Percentiles rank a stretch among this genome's conserved stretches.
Evolutionary conservation across 2,113 vertebrate genomes (phyloP).

Genomic region (Gobiocypris rarus): DNA sequence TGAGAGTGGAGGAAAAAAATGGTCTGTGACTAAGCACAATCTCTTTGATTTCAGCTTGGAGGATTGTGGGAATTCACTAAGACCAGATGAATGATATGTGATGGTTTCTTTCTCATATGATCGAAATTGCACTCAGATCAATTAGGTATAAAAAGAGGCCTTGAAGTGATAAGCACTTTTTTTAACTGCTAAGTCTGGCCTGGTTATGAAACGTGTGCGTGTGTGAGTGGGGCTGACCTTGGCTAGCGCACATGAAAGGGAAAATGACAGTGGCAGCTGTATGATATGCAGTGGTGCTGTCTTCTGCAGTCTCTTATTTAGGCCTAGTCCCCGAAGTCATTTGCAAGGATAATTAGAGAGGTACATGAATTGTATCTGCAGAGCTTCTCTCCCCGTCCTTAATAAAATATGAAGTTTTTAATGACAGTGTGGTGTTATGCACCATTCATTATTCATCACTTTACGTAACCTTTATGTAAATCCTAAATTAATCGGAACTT

Average conservation of each 20-base stretch:
- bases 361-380: slow-evolving; percentile 54
- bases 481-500: slow-evolving; percentile 32
- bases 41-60: slow-evolving; percentile 10
- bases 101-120: background rate
- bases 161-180: background rate
- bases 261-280: slow-evolving; percentile 39
- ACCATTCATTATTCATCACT: slow-evolving; percentile 53
- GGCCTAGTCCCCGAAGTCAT: slow-evolving; percentile 52
- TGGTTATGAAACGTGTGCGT: background rate
- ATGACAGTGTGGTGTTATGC: slow-evolving; percentile 53
- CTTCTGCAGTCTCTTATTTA: slow-evolving; percentile 48
- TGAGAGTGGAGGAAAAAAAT: background rate
- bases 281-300: slow-evolving; percentile 35
- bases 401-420: slow-evolving; percentile 56
- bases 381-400: slow-evolving; percentile 35
- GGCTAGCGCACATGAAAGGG: slow-evolving; percentile 30
- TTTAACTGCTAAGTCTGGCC: background rate
- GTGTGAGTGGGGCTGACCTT: slow-evolving; percentile 41
- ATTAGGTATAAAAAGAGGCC: slow-evolving; percentile 11
- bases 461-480: slow-evolving; percentile 54
- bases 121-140: slow-evolving; percentile 1
- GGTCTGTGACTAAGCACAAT: background rate
- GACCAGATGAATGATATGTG: background rate
- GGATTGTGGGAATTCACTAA: background rate
- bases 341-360: slow-evolving; percentile 53